A percentile compares a stretch with the other conserved stretches of the same genome.
These are phyloP conservation scores for Cladopsammia gracilis DNA, from an alignment of 64 coral and sea anemone genomes.

Conservation along the genomic window DNA sequence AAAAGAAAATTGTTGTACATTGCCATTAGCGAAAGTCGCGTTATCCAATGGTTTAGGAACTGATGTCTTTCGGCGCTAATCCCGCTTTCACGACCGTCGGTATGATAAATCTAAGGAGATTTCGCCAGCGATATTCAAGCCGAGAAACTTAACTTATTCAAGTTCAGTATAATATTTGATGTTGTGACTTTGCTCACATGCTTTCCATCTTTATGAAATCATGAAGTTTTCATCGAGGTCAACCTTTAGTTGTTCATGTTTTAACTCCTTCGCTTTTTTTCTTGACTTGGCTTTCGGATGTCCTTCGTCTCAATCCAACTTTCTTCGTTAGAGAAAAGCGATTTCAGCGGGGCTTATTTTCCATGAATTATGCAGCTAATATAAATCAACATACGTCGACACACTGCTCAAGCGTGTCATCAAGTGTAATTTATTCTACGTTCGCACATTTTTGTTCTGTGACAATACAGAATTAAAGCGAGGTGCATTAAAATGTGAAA, in stretches of 20 bases:
- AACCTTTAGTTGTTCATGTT: neutral
- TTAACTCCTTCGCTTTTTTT: too few relatives aligned
- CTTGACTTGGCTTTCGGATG: too few relatives aligned
- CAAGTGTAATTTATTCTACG: neutral
- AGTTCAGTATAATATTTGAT: too few relatives aligned
- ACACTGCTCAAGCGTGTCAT: neutral
- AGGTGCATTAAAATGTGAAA: neutral
- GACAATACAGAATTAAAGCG: constrained; percentile 5
- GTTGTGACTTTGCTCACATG: neutral
- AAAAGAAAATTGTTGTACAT: neutral
- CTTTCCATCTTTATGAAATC: neutral
- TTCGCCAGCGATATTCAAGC: too few relatives aligned
- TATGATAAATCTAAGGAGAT: neutral
- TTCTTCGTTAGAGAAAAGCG: too few relatives aligned
- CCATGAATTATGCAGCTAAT: too few relatives aligned
- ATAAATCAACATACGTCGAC: neutral
- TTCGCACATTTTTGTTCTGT: neutral
- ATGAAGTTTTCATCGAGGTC: neutral
- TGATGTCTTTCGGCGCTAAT: neutral
- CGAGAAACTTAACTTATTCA: too few relatives aligned
- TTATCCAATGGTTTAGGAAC: neutral
- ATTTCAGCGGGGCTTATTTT: too few relatives aligned
- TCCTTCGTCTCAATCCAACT: too few relatives aligned
- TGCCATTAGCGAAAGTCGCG: neutral
- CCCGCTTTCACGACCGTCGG: neutral